A percentile compares a stretch with the other conserved stretches of the same genome.
These are phyloP conservation scores for Isoperla grammatica DNA, from an alignment of 2,888 invertebrate species.

Conservation along the genomic window DNA sequence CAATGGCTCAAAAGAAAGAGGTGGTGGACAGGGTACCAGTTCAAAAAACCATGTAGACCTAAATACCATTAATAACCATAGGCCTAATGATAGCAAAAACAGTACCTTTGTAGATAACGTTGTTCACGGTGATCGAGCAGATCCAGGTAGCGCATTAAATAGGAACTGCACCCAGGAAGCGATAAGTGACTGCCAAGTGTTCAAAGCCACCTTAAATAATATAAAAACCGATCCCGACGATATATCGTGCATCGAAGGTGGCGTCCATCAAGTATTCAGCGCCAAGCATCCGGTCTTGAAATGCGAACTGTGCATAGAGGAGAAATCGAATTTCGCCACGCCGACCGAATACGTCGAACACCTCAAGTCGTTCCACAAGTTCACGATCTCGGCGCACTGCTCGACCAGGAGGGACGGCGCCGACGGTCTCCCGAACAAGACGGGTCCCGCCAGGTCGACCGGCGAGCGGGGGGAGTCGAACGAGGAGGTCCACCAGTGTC, in stretches of 20 bases:
- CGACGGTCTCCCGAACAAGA: background rate
- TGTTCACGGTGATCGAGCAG: no score
- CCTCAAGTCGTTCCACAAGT: background rate
- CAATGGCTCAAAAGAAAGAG: no score
- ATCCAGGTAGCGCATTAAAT: no score
- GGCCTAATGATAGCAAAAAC: no score
- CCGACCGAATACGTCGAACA: background rate
- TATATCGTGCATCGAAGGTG: background rate
- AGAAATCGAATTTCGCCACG: background rate
- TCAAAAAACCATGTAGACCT: no score
- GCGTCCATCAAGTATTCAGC: no score
- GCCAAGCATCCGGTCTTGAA: background rate
- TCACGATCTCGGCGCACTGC: slow-evolving; percentile 8
- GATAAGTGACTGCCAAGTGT: background rate
- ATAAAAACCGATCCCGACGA: slow-evolving; percentile 6
- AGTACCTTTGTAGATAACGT: no score
- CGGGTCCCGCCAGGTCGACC: no score
- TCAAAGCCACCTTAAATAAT: background rate
- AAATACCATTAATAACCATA: no score
- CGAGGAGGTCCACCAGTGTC: slow-evolving; percentile 23
- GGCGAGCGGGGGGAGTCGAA: background rate
- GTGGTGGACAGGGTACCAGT: no score
- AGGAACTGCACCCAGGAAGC: background rate
- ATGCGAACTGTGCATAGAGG: slow-evolving; percentile 7
- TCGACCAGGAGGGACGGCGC: background rate